Evolutionary conservation across 2,888 invertebrate species (phyloP).

Genomic region (Cerceris ruficornis): DNA sequence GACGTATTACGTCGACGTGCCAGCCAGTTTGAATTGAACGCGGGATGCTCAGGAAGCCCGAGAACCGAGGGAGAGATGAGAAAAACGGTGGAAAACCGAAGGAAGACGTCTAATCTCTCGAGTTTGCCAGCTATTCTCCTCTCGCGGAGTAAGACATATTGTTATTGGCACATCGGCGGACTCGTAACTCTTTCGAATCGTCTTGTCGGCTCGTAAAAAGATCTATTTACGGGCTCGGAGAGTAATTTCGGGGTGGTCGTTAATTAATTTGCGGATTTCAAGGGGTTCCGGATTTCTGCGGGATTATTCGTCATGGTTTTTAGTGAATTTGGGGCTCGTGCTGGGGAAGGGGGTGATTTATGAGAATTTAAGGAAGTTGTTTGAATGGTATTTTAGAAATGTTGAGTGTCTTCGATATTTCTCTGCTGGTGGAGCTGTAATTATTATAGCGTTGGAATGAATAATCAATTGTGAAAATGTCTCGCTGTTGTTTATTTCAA

Average conservation of each 20-base stretch:
- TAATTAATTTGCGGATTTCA: slow-evolving; percentile 6
- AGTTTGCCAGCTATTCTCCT: slow-evolving; percentile 5
- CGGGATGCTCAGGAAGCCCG: slow-evolving; percentile 15
- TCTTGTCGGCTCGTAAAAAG: background rate
- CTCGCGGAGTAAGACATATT: slow-evolving; percentile 27
- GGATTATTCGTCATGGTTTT: too few species aligned
- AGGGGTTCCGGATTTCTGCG: too few species aligned
- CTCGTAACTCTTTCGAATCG: slow-evolving; percentile 13
- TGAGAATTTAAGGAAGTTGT: too few species aligned
- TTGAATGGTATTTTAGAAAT: too few species aligned
- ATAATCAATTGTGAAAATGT: too few species aligned
- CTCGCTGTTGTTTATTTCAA: too few species aligned
- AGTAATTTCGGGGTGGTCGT: background rate
- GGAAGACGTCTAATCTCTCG: slow-evolving; percentile 41
- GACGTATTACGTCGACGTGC: slow-evolving; percentile 38
- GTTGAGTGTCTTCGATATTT: too few species aligned
- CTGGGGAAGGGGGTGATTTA: too few species aligned
- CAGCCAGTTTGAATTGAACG: slow-evolving; percentile 30
- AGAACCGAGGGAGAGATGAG: background rate
- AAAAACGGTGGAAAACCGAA: slow-evolving; percentile 13
- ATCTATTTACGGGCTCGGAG: background rate
- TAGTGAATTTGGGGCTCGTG: too few species aligned
- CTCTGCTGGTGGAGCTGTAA: too few species aligned
- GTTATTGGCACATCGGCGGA: slow-evolving; percentile 36
- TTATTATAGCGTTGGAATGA: too few species aligned